These are phyloP conservation scores for Cyclargus thomasi DNA, from an alignment of 1,140 invertebrate species.

Conservation along the genomic window DNA sequence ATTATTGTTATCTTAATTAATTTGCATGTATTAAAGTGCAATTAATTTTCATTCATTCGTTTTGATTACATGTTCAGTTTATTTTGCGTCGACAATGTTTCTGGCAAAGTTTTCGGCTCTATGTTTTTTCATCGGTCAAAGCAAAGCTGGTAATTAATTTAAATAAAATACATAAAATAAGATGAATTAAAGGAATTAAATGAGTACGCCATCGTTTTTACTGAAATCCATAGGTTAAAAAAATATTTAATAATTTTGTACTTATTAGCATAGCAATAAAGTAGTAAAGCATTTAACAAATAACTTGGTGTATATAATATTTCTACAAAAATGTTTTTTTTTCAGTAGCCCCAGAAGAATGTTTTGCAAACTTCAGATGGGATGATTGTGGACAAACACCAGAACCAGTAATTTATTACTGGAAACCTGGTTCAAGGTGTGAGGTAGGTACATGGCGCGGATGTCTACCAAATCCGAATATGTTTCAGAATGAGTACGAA, in stretches of 20 bases:
- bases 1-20: conserved; percentile 4
- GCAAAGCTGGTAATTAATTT: not conserved
- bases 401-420: conserved; percentile 51
- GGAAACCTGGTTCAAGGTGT: conserved; percentile 58
- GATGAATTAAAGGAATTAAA: too few species aligned
- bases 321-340: conserved; percentile 14
- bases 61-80: not conserved
- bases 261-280: too few species aligned
- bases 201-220: too few species aligned
- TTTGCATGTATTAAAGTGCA: not conserved
- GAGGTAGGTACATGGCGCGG: conserved; percentile 59
- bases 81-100: conserved; percentile 1
- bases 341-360: conserved; percentile 53
- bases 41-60: not conserved
- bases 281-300: too few species aligned
- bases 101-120: not conserved
- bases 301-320: too few species aligned
- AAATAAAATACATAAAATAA: too few species aligned
- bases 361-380: conserved; percentile 49
- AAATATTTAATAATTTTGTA: too few species aligned
- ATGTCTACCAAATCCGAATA: conserved; percentile 58
- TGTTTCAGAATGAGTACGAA: conserved; percentile 61
- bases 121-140: not conserved
- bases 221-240: too few species aligned
- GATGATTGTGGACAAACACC: conserved; percentile 54